Base-by-base conservation (phyloP, 1,140 invertebrate genomes). In the Tetramorium simillimum region DNA sequence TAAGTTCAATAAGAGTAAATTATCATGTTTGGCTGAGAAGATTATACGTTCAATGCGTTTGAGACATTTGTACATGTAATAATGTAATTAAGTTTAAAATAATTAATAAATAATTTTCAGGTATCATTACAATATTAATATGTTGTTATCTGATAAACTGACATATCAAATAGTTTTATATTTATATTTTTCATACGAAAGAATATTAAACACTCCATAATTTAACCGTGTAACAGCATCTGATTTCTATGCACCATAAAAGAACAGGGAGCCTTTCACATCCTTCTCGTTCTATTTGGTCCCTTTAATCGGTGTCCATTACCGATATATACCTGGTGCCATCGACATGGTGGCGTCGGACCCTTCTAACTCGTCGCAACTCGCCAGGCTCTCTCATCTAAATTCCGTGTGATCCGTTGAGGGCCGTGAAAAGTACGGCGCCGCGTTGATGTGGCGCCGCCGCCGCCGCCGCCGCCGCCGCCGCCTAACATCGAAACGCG, bases 401-500 rank as follows among this genome's bases (percentile, higher is more conserved):
- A 82, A 82, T 87, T 86, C 85, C 84, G 73, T 62, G 75, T 88
- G 51, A 80, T 82, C 85, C 85, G 51, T 69, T 58, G 43, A 77
- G 72, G 14, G 21, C 63, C 69, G 51, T 37, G 87, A 46, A 46
- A 88, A 88, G 69, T 69, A 80, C 84, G 62, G 92, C 92, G 92
- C 92, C 92, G 91, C 78, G 85, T 85, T 76, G 91, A 91, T 89
- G 88, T 90, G 89, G 88, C 91, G 92, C 89, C 92, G 81, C 53
- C 67, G 73, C n/a, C n/a, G n/a, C 72, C 72, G 2, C 28, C 28
- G 28, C 28, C 28, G 28, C 0, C 33, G n/a, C 65, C 65, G 40
- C 65, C 65, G 58, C 75, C 70, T 53, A 89, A 81, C 76, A 65
- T 72, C 89, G 24, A 82, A 89, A 90, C 89, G 81, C 89, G 88